Evolutionary conservation across 2,113 vertebrate species (phyloP), one percentile per base, ranked within the genome.

Genomic region (Cryptoleucopteryx plumbea): DNA sequence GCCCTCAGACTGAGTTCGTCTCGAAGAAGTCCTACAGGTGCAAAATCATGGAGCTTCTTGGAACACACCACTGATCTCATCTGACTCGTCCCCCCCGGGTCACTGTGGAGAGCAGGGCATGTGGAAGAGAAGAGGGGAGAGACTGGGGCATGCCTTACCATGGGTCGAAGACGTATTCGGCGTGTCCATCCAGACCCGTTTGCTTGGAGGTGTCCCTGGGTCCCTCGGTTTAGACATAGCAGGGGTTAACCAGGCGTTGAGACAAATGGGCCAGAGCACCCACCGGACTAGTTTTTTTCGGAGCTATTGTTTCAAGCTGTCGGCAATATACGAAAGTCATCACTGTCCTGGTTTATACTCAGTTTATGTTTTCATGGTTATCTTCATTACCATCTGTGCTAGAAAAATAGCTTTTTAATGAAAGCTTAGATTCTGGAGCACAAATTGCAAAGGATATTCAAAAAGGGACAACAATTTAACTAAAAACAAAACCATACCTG

Each of bases 121-220:
- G 25, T 0, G 0, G 43, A 70, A 75, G 3, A 58, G 16, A 85
- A 63, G 36, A 56, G 4, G 8, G 15, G 32, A 48, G 5, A 31
- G 16, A 29, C 22, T 29, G 29, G 31, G 16, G 4, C 13, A 55
- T 0, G 0, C 10, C 15, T 74, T 74, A 34, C 9, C 27, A 12
- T 4, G 6, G 12, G 2, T 8, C 78, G 65, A 55, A 88, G 91
- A 50, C 16, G 16, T 34, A 61, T 11, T 61, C 0, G 0, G 1
- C 5, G 2, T 14, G 5, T 67, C 32, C 45, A 50, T 32, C 13
- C 34, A 83, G 45, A 67, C 15, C 5, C 32, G 11, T 25, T 56
- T 62, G 6, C 16, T 42, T 71, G 32, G 27, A 86, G 11, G 9
- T 70, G 36, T 10, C 47, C 27, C 77, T 70, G 38, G 45, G 22